Conservation (phyloP, 2,113 vertebrate species). For the Oreochromis aureus region DNA sequence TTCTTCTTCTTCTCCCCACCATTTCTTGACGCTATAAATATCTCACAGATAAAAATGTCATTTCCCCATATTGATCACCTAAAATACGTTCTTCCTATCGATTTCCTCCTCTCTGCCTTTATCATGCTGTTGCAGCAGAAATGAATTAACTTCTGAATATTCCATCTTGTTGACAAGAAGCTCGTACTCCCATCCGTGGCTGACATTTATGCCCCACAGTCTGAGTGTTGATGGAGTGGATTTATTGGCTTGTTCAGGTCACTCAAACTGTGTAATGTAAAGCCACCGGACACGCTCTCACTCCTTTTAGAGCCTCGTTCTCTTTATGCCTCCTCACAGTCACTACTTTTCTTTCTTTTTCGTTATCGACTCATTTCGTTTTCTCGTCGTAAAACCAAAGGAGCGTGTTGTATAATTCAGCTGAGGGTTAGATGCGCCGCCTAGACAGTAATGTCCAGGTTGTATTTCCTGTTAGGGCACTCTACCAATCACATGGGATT, state of each 20-base stretch:
- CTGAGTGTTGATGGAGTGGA: slow-evolving; percentile 10
- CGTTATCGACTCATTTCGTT: background rate
- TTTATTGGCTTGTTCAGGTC: slow-evolving; percentile 49
- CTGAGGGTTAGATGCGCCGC: background rate
- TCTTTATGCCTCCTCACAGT: background rate
- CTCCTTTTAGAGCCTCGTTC: background rate
- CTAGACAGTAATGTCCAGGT: slow-evolving; percentile 46
- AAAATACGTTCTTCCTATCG: slow-evolving; percentile 42
- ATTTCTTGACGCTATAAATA: slow-evolving; percentile 40
- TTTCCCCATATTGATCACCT: slow-evolving; percentile 55
- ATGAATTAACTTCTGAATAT: slow-evolving; percentile 65
- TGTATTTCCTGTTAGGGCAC: slow-evolving; percentile 42
- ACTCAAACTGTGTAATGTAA: slow-evolving; percentile 29
- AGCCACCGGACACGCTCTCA: background rate
- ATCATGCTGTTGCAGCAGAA: slow-evolving; percentile 46
- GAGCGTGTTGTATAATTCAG: background rate
- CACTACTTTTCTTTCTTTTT: background rate
- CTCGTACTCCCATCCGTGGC: slow-evolving; percentile 4
- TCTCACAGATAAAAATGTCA: slow-evolving; percentile 54
- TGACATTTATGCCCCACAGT: slow-evolving; percentile 43
- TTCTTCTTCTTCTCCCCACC: background rate
- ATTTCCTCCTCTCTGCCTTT: slow-evolving; percentile 39
- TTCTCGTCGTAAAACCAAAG: background rate
- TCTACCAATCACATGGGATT: slow-evolving; percentile 27
- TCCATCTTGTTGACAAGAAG: slow-evolving; percentile 64